phyloP scores from a whole-genome alignment of 2,113 vertebrate species.

The Elanus axillaris region DNA sequence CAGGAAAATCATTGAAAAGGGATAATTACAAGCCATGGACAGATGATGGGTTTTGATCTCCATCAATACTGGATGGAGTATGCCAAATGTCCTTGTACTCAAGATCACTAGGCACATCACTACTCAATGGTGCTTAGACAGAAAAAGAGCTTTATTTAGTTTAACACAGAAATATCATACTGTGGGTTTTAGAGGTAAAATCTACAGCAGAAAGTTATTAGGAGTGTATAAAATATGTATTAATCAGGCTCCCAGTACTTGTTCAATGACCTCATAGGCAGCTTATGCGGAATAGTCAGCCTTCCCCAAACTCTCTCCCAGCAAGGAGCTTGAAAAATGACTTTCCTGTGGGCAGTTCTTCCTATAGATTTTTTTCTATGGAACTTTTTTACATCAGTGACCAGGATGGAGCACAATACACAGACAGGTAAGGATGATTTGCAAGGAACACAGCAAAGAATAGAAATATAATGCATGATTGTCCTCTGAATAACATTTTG shows the following conservation, averaged over 20 bases:
- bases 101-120: not conserved
- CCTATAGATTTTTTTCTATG: not conserved
- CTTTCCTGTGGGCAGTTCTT: not conserved
- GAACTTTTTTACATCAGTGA: not conserved
- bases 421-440: not conserved
- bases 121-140: not conserved
- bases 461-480: not conserved
- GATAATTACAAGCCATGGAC: slow-evolving; percentile 24
- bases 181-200: not conserved
- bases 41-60: slow-evolving; percentile 9
- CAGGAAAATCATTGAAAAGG: slow-evolving; percentile 16
- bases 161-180: not conserved
- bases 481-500: not conserved
- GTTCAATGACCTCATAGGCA: not conserved
- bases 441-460: not conserved
- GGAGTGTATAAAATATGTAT: not conserved
- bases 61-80: not conserved
- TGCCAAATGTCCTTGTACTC: not conserved
- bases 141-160: not conserved
- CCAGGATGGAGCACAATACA: not conserved
- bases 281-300: not conserved
- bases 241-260: not conserved
- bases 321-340: not conserved
- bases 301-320: not conserved
- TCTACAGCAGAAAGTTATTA: not conserved